phyloP scores from a whole-genome alignment of 2,888 invertebrate species.

The Cynaeus angustus region DNA sequence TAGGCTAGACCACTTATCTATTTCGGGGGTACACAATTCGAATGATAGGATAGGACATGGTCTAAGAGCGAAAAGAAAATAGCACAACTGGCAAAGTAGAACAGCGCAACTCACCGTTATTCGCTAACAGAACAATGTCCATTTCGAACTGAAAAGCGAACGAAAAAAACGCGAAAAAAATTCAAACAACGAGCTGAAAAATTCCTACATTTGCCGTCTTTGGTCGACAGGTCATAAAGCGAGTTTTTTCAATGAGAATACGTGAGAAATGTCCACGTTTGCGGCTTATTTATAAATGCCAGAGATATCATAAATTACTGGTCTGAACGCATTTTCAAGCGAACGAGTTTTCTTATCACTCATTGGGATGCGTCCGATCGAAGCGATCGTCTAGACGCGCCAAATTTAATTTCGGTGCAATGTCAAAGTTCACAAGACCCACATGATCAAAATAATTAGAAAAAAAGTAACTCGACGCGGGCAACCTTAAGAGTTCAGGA shows the following conservation, averaged over 20 bases:
- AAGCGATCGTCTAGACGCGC: conserved; percentile 59
- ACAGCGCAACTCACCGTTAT: conserved; percentile 18
- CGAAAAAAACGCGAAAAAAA: conserved; percentile 41
- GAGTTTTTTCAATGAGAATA: conserved; percentile 36
- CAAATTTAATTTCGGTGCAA: conserved; percentile 52
- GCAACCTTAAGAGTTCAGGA: conserved; percentile 45
- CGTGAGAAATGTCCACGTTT: conserved; percentile 36
- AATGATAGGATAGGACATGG: conserved; percentile 51
- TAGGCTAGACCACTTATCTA: conserved; percentile 59
- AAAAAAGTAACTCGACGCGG: conserved; percentile 12
- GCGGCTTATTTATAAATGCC: conserved; percentile 28
- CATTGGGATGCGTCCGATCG: conserved; percentile 31
- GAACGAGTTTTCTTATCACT: conserved; percentile 6
- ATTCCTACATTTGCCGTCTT: conserved; percentile 34
- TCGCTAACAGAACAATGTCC: conserved; percentile 64
- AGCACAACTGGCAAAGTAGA: conserved; percentile 8
- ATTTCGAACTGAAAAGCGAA: conserved; percentile 48
- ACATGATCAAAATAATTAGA: conserved; percentile 15
- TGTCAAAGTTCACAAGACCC: conserved; percentile 54
- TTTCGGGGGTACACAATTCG: conserved; percentile 47
- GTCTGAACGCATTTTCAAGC: conserved; percentile 3
- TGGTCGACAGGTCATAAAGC: conserved; percentile 22
- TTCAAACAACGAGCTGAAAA: conserved; percentile 27
- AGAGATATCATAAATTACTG: conserved; percentile 23
- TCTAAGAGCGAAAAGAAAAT: conserved; percentile 19